phyloP scores from a whole-genome alignment of 2,113 vertebrate species.

The Salvator merianae region DNA sequence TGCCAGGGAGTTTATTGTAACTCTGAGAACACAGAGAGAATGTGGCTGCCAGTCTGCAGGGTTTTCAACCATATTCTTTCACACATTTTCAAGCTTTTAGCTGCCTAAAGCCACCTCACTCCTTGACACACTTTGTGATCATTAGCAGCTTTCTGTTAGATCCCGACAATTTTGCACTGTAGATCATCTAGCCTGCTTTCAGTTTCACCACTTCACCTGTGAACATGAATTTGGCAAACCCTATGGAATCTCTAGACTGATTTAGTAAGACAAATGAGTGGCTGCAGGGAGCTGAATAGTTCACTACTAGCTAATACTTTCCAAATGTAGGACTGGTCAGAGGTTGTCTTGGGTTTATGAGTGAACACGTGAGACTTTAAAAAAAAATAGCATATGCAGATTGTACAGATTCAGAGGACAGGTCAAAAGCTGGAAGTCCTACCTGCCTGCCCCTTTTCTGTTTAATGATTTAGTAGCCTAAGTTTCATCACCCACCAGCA shows the following conservation, averaged over 20 bases:
- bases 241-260: background rate
- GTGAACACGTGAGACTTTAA: background rate
- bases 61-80: background rate
- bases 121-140: background rate
- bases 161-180: background rate
- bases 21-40: background rate
- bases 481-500: slow-evolving; percentile 28
- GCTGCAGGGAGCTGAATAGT: slow-evolving; percentile 47
- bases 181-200: fast-evolving
- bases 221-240: slow-evolving; percentile 11
- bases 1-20: background rate
- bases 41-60: background rate
- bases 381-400: background rate
- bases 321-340: background rate
- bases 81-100: background rate
- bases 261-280: slow-evolving; percentile 35
- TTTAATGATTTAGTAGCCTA: slow-evolving; percentile 18
- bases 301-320: slow-evolving; percentile 32
- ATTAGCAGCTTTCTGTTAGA: background rate
- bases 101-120: background rate
- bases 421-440: background rate
- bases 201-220: slow-evolving; percentile 14
- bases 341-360: background rate
- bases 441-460: background rate
- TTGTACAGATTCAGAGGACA: too few relatives aligned